Percentiles rank a stretch among this genome's conserved stretches.
Conservation (phyloP, 35 echinoderm and acorn worm species). For the Strongylocentrotus purpuratus region DNA sequence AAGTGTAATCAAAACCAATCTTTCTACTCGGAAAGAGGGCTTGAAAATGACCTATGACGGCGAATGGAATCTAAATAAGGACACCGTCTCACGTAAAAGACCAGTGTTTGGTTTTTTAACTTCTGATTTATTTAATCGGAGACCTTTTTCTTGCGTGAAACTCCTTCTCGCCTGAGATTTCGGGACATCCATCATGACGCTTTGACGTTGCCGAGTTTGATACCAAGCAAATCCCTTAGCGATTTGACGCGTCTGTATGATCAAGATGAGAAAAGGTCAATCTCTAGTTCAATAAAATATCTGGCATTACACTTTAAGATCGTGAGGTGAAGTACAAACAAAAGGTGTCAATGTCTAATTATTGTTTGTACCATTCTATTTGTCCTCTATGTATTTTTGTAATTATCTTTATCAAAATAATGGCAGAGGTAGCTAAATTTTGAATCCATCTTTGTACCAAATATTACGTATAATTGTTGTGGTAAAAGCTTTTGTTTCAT, state of each 20-base stretch:
- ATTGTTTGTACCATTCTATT: not conserved
- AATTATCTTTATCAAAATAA: too few relatives aligned
- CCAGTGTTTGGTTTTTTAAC: not conserved
- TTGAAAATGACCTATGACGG: not conserved
- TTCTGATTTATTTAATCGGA: not conserved
- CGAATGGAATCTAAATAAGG: not conserved
- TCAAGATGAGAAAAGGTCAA: not conserved
- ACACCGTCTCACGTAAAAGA: not conserved
- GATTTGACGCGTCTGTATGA: not conserved
- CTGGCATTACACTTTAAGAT: not conserved
- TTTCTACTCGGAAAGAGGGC: not conserved
- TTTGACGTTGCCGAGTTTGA: conserved; percentile 7
- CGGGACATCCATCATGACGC: not conserved
- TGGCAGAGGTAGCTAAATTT: too few relatives aligned
- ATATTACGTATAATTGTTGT: too few relatives aligned
- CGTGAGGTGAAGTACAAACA: not conserved
- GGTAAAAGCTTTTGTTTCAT: too few relatives aligned
- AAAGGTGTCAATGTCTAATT: not conserved
- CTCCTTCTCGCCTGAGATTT: not conserved
- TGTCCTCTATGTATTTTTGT: too few relatives aligned
- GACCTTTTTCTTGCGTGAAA: conserved; percentile 17
- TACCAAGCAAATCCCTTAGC: not conserved
- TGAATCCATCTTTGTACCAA: too few relatives aligned
- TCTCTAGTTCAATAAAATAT: not conserved
- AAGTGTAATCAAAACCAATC: not conserved